Conservation (phyloP, 37 sponge, comb jelly and placozoan genomes). For the Diacarnus erythraeanus region DNA sequence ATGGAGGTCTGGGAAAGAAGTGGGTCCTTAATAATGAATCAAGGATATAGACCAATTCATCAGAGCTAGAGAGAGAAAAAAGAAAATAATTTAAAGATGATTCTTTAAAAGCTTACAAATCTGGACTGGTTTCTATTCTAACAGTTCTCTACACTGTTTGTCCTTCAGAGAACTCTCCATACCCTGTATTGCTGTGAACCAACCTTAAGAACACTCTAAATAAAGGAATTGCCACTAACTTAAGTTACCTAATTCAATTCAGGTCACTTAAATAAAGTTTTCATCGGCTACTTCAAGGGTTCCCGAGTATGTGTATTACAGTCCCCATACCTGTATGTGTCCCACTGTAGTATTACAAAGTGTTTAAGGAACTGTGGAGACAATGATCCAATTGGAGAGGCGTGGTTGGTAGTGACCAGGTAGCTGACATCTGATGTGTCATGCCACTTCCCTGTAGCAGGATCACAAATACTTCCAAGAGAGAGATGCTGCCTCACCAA, state of each 20-base stretch:
- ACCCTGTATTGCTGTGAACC: too few species aligned
- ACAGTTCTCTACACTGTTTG: too few species aligned
- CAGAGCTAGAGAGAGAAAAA: slow-evolving; percentile 8
- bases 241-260: too few species aligned
- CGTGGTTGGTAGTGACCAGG: slow-evolving; percentile 20
- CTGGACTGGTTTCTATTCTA: too few species aligned
- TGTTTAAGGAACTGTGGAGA: slow-evolving; percentile 23
- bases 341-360: slow-evolving; percentile 56
- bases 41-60: slow-evolving; percentile 30
- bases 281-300: too few species aligned
- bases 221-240: too few species aligned
- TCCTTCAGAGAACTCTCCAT: too few species aligned
- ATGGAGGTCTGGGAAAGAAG: background rate
- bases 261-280: too few species aligned
- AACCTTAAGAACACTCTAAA: too few species aligned
- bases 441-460: slow-evolving; percentile 36
- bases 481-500: slow-evolving; percentile 56
- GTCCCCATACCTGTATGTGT: slow-evolving; percentile 37
- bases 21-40: slow-evolving; percentile 2
- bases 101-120: too few species aligned
- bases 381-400: slow-evolving; percentile 9
- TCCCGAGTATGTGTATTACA: too few species aligned
- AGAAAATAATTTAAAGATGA: too few species aligned
- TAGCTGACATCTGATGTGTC: slow-evolving; percentile 44
- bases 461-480: slow-evolving; percentile 47